Evolutionary conservation across 2,113 vertebrate genomes (phyloP), one percentile per base, ranked within the genome.

Genomic region (Eulemur rufifrons): DNA sequence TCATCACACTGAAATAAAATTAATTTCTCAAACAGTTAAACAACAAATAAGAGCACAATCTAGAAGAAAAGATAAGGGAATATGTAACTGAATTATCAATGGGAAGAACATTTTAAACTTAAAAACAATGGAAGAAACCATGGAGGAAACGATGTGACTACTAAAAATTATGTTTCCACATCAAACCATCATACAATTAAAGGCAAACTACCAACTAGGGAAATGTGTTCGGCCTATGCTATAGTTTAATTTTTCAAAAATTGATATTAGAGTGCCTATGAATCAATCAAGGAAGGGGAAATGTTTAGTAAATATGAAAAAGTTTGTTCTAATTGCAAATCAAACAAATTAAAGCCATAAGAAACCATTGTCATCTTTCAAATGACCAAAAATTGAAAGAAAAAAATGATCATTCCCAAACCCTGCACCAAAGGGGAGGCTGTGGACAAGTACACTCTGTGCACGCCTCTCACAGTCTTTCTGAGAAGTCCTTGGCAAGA

Each of bases 1-100:
- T 96, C 54, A 84, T 84, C 37, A 71, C 37, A 34, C 14, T 11
- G 54, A 90, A 80, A 93, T 85, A 85, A 78, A 89, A 39, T 32
- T 88, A 52, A 74, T 42, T 81, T 66, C 71, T 47, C 63, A 93
- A 89, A 93, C 37, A 90, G 71, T n/a, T 93, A 88, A 56, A 80
- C 27, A n/a, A 76, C 73, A 89, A 76, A 29, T 45, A 71, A 93
- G 18, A 93, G 54, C 23, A 37, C 63, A 54, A 56, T 50, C 23
- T 71, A 54, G n/a, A 32, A 85, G 71, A 83, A 93, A 84, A 89
- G 29, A 20, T 29, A 89, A 54, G 71, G 42, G n/a, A 64, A 52
- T 71, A 42, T 84, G 61, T 82, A 86, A n/a, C 52, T 37, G 63
- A 80, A 80, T 96, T 47, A 64, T 61, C 61, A 84, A 29, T 34